These are phyloP conservation scores for Gisinianus flammeolus DNA, from an alignment of 2,888 invertebrate genomes.

Conservation along the genomic window DNA sequence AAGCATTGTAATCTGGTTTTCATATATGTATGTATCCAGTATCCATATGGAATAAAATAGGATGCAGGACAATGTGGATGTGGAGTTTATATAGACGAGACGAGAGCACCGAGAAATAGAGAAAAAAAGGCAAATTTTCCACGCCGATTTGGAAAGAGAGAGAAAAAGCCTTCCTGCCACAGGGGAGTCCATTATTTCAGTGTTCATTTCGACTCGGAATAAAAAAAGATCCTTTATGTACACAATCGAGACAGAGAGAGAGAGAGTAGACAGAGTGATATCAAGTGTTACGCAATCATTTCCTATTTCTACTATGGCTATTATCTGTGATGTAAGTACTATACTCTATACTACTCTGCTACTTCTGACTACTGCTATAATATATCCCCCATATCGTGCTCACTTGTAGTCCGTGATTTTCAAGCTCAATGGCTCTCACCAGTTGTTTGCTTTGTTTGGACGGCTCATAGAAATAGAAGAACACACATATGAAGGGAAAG, in stretches of 20 bases:
- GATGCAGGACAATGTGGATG: too few relatives aligned
- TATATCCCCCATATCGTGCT: background rate
- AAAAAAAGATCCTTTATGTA: constrained; percentile 29
- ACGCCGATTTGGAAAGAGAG: constrained; percentile 39
- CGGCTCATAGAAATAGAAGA: background rate
- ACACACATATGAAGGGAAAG: background rate
- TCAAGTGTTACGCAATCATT: constrained; percentile 19
- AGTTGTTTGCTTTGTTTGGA: constrained; percentile 25
- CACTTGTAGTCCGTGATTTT: constrained; percentile 6
- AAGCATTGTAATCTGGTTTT: background rate
- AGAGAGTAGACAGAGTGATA: background rate
- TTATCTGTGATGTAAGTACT: background rate
- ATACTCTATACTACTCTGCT: background rate
- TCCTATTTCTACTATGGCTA: background rate
- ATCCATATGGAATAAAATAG: background rate
- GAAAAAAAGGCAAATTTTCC: constrained; percentile 41
- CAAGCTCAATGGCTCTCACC: constrained; percentile 29
- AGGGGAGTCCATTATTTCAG: constrained; percentile 47
- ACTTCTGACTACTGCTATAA: background rate
- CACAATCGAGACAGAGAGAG: background rate
- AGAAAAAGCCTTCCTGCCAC: constrained; percentile 35
- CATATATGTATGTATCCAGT: background rate
- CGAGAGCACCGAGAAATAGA: background rate
- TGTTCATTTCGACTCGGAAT: constrained; percentile 36
- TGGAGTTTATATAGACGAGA: too few relatives aligned